Base-by-base conservation (phyloP, 2,888 invertebrate species). In the Abrostola triplasia region DNA sequence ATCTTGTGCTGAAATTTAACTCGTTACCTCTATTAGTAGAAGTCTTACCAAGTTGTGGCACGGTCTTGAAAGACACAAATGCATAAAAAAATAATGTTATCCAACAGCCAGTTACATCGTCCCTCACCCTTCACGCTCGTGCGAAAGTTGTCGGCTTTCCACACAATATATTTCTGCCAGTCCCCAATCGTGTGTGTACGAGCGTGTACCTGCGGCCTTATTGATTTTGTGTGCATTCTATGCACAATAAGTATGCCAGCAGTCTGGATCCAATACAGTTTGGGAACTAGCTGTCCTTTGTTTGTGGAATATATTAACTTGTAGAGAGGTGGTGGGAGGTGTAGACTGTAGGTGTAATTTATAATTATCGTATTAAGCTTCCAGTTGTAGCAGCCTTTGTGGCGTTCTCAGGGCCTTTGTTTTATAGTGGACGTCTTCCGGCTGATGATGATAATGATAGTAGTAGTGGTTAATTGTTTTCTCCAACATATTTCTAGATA, bases 211-310 rank as follows among this genome's bases (percentile, higher is more conserved):
- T 8, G 44, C 10, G 4, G 42, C 53, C 37, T 62, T 70, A 77
- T 76, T 77, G 80, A 73, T 73, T 77, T 64, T 58, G 57, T 59
- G 66, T 76, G 80, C 68, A 66, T 77, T 69, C 66, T 40, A 60
- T 68, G 51, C 77, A 58, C 60, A 62, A 73, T 73, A 76, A 79
- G 65, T 66, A 64, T 59, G 63, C 73, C 60, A 44, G 49, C 40
- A 42, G 42, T 54, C 36, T 13, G 13, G 44, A 64, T 42, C 36
- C 48, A 36, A 52, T 65, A 59, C 54, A 59, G 68, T 42, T 58
- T 36, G 38, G 42, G 13, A 59, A 76, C 67, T 51, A 61, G 51
- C 50, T 55, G 36, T 60, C n/a, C n/a, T n/a, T 59, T 75, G 67
- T 78, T 64, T 49, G 48, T 47, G 44, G 54, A 49, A 59, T 71